Evolutionary conservation across 2,797 vertebrate genomes (phyloP), one percentile per base, ranked within the genome.

Genomic region (Cossypha caffra): DNA sequence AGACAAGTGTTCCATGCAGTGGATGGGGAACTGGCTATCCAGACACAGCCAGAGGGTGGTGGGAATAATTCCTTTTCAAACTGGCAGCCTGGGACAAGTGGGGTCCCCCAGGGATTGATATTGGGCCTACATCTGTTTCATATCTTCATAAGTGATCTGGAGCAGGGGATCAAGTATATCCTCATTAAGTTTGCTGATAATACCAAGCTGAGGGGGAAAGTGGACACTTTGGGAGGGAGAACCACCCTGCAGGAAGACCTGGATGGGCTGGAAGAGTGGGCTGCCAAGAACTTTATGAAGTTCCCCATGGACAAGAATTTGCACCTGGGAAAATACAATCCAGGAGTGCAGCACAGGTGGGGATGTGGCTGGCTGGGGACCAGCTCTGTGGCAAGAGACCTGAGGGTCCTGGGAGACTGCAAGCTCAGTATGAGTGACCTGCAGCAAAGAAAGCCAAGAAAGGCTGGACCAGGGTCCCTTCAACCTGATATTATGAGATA

Each of bases 31-130:
- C 45, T 58, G 48, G 25, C 59, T 67, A 28, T 28, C 13, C 67
- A 83, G 31, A 13, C 14, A n/a, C 38, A 68, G 19, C 26, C 19
- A 29, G 11, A 18, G 50, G 43, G 16, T 28, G 25, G 42, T 51
- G 29, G 25, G 73, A 73, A 78, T 31, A 45, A 8, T 18, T 59
- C 35, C 23, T 83, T 78, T 73, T 25, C 54, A 66, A 57, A n/a
- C 19, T 21, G 66, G 48, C 54, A 61, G 45, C 29, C 78, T 57
- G 37, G 57, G 29, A 40, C 37, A 73, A 21, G 7, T 51, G 48
- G 33, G 5, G 25, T 67, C 43, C 29, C 4, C 21, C 42, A 25
- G 48, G 33, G 18, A 40, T 11, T 0, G 0, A 21, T 25, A 24
- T 1, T 45, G 42, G 23, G 51, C 16, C 16, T 4, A 33, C 3